These are phyloP conservation scores for Hydroisotoma schaefferi DNA, from an alignment of 2,888 invertebrate species.

Conservation along the genomic window DNA sequence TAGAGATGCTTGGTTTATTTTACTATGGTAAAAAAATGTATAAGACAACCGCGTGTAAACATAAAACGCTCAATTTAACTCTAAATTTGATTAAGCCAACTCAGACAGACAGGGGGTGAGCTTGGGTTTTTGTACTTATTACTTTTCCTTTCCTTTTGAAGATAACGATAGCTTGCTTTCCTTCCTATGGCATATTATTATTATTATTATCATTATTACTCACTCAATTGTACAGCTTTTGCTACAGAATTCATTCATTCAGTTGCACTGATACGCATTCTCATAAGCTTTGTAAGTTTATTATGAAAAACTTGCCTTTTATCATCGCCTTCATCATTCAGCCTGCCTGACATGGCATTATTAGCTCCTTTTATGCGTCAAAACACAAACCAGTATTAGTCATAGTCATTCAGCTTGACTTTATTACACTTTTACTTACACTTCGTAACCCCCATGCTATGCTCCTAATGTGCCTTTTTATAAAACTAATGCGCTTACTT, in stretches of 20 bases:
- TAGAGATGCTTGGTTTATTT: no score
- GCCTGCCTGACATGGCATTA: no score
- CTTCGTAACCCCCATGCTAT: not conserved
- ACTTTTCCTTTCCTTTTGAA: not conserved
- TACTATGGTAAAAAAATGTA: no score
- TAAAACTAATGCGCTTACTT: not conserved
- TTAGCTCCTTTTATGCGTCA: not conserved
- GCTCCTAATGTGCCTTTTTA: not conserved
- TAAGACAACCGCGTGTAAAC: conserved; percentile 6
- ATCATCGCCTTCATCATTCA: no score
- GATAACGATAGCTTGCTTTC: not conserved
- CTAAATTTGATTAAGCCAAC: not conserved
- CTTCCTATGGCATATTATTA: not conserved
- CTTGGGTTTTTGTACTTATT: not conserved
- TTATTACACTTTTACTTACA: not conserved
- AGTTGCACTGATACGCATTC: no score
- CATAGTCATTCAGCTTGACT: not conserved
- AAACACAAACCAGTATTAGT: not conserved
- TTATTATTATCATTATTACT: not conserved
- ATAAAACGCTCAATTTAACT: conserved; percentile 7
- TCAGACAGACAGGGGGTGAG: not conserved
- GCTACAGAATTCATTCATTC: no score
- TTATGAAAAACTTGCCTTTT: no score
- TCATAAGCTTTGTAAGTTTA: no score
- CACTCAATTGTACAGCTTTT: no score